phyloP scores from a whole-genome alignment of 1,140 invertebrate species.

The Pygmarrhopalites habei region DNA sequence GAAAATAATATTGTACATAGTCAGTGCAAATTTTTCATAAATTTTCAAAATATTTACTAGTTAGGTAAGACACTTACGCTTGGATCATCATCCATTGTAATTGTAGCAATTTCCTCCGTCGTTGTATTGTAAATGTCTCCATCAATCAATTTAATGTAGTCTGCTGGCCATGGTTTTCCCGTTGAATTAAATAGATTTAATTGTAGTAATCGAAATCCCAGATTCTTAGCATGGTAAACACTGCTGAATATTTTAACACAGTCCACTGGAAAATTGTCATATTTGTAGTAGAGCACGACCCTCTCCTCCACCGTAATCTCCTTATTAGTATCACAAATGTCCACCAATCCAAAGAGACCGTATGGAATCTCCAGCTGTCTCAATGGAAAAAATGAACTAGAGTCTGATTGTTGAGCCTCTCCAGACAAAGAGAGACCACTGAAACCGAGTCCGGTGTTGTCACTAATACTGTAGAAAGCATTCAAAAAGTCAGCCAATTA shows the following conservation, averaged over 20 bases:
- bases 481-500: constrained; percentile 38
- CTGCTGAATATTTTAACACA: constrained; percentile 96
- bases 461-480: constrained; percentile 54
- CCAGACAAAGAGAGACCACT: constrained; percentile 83
- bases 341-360: constrained; percentile 86
- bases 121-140: constrained; percentile 85
- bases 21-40: neutral
- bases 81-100: constrained; percentile 59
- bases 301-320: constrained; percentile 82
- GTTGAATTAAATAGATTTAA: constrained; percentile 91
- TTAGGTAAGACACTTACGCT: constrained; percentile 51
- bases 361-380: constrained; percentile 82
- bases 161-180: constrained; percentile 65
- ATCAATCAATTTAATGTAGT: constrained; percentile 81
- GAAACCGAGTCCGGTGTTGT: constrained; percentile 82
- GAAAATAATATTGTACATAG: too few relatives aligned
- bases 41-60: too few relatives aligned
- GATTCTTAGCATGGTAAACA: constrained; percentile 68
- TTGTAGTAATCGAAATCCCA: constrained; percentile 83
- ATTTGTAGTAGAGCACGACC: constrained; percentile 92
- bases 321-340: constrained; percentile 92
- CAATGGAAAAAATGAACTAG: constrained; percentile 77
- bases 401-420: constrained; percentile 78
- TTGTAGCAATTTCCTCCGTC: constrained; percentile 60
- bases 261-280: constrained; percentile 89